Conservation (phyloP, 2,113 vertebrate genomes). For the Austrofundulus limnaeus region DNA sequence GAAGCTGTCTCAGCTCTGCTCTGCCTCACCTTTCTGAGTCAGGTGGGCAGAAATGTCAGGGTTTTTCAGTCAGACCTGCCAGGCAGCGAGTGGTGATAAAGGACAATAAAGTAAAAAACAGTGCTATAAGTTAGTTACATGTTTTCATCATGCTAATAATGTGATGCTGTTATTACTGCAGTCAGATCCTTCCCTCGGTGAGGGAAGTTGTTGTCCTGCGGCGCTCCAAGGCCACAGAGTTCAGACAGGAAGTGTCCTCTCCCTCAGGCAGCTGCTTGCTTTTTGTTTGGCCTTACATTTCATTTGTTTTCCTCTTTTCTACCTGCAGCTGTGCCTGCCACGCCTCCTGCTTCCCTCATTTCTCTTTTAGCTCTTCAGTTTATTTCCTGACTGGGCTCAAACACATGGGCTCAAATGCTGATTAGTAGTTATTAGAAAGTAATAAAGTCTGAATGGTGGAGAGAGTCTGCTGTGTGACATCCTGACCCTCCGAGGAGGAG, state of each 20-base stretch:
- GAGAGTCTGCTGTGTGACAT: slow-evolving; percentile 75
- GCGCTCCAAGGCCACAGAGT: slow-evolving; percentile 75
- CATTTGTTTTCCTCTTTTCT: slow-evolving; percentile 24
- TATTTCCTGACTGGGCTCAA: slow-evolving; percentile 44
- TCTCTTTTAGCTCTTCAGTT: slow-evolving; percentile 60
- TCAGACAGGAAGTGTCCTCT: slow-evolving; percentile 55
- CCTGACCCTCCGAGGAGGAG: slow-evolving; percentile 44
- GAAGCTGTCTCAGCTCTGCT: background rate
- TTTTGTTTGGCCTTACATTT: slow-evolving; percentile 40
- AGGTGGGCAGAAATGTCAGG: slow-evolving; percentile 62
- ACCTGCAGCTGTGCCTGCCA: slow-evolving; percentile 60
- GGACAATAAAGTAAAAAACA: slow-evolving; percentile 71
- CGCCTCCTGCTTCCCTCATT: slow-evolving; percentile 28
- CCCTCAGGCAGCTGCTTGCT: slow-evolving; percentile 59
- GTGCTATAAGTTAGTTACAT: slow-evolving; percentile 85
- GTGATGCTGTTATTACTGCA: slow-evolving; percentile 78
- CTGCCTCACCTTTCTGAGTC: slow-evolving; percentile 11
- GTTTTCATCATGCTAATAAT: slow-evolving; percentile 73
- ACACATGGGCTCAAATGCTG: slow-evolving; percentile 70
- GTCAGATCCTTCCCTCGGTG: slow-evolving; percentile 75
- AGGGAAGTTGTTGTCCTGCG: slow-evolving; percentile 79
- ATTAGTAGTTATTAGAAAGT: slow-evolving; percentile 71
- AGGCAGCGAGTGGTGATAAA: slow-evolving; percentile 80
- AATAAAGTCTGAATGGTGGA: slow-evolving; percentile 70
- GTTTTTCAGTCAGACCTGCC: slow-evolving; percentile 76